A percentile compares a stretch with the other conserved stretches of the same genome.
These are phyloP conservation scores for Lipotes vexillifer DNA, from an alignment of 2,113 vertebrate genomes.

Conservation along the genomic window DNA sequence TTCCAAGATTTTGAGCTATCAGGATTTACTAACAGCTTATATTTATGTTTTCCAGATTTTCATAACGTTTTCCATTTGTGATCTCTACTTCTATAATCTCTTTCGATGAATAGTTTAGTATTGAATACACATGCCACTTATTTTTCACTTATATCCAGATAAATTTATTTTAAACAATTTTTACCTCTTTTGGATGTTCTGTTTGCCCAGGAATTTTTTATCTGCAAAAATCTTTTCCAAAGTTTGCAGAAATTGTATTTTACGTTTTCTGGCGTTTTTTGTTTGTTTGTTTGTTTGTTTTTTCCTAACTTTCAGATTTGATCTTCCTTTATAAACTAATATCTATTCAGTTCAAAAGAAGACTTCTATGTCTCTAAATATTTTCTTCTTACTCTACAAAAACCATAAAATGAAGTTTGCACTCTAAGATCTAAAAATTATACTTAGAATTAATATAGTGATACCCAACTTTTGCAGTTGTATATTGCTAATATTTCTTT, in stretches of 20 bases:
- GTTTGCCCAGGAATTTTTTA: neutral
- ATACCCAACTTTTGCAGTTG: neutral
- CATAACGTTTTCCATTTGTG: neutral
- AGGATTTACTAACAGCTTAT: neutral
- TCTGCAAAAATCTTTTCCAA: neutral
- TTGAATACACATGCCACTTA: neutral
- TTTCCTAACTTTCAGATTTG: neutral
- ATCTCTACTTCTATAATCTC: neutral
- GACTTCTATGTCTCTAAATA: neutral
- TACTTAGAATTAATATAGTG: neutral
- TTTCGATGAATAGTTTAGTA: neutral
- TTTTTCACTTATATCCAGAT: neutral
- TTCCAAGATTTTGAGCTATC: neutral
- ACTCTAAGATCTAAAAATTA: neutral
- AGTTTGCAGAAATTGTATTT: neutral
- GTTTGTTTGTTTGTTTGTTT: neutral
- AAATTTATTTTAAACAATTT: neutral
- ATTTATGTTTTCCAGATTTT: neutral
- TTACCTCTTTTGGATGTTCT: neutral
- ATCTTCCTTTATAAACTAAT: neutral
- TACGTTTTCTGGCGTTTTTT: no score
- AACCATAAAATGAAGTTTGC: neutral
- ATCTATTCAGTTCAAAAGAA: neutral
- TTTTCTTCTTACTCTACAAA: neutral
- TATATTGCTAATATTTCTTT: neutral